These are phyloP conservation scores for Drosophila nr. perissopoda DNA, from an alignment of 2,888 invertebrate species.

Conservation along the genomic window DNA sequence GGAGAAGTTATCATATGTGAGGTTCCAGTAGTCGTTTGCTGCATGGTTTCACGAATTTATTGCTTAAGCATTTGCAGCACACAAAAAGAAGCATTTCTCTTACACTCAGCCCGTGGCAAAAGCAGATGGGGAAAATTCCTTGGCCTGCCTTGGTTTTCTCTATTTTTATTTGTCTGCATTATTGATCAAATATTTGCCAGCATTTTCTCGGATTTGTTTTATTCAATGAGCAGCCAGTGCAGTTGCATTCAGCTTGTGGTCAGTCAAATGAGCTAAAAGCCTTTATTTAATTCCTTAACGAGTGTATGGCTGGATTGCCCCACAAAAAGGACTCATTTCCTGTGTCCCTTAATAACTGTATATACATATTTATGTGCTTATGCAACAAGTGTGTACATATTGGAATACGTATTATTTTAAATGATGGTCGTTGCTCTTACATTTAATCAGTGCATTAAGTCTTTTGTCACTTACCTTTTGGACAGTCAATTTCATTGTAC, in stretches of 20 bases:
- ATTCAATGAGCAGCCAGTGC: conserved; percentile 41
- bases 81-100: conserved; percentile 18
- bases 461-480: conserved; percentile 81
- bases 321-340: conserved; percentile 4
- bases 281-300: conserved; percentile 30
- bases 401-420: background rate
- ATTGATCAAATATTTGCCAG: conserved; percentile 62
- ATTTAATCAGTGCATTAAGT: background rate
- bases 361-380: conserved; percentile 8
- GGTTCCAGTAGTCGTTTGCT: conserved; percentile 37
- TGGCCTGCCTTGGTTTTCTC: conserved; percentile 5
- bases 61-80: conserved; percentile 36
- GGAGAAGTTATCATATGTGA: conserved; percentile 41
- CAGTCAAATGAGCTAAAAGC: conserved; percentile 54
- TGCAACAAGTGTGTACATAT: conserved; percentile 56
- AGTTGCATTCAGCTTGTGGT: conserved; percentile 55
- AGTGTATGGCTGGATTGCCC: conserved; percentile 10
- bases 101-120: background rate
- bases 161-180: conserved; percentile 44
- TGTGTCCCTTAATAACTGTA: conserved; percentile 19
- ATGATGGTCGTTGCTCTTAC: no score
- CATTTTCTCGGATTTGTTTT: conserved; percentile 53
- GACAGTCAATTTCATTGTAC: conserved; percentile 85
- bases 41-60: conserved; percentile 54
- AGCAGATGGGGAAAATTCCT: conserved; percentile 5